Evolutionary conservation across 2,888 invertebrate genomes (phyloP), one percentile per base, ranked within the genome.

Genomic region (Laothoe populi): DNA sequence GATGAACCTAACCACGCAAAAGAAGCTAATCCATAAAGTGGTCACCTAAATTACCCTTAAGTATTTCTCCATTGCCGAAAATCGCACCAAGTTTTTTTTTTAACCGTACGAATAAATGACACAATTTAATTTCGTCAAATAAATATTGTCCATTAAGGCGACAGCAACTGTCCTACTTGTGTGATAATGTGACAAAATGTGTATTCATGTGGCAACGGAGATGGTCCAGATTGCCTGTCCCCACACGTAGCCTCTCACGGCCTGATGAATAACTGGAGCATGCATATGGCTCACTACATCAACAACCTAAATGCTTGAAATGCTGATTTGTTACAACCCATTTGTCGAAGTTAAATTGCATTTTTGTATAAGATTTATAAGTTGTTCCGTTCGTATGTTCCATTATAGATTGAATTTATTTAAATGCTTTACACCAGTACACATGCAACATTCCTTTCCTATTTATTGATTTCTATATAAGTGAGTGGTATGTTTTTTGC

Each of bases 121-220:
- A 44, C 44, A 8, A 44, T 44, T 19, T 13, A 16, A n/a, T 16
- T 26, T 24, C n/a, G 48, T 13, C 1, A 4, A 5, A 26, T 26
- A n/a, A 26, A 16, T 26, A 49, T 16, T n/a, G n/a, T n/a, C n/a
- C 31, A 16, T 26, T 10, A 8, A 26, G 49, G 26, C 19, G 0
- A 53, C 10, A 31, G 31, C 61, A 59, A 57, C 49, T 57, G 38
- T 24, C 31, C 59, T 10, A 44, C 42, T 61, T 44, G 31, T 44
- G 53, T 26, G 49, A 48, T 60, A 35, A 48, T 42, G 53, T 38
- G 19, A 63, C 63, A 63, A 65, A 65, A 62, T 57, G 65, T 62
- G 61, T 65, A 65, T 38, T 58, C 61, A 63, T 57, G 65, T 63
- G 65, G 57, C 63, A 63, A 49, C 35, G 48, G 26, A 49, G 26